Conservation (phyloP, 2,888 invertebrate genomes). For the Temnothorax unifasciatus region DNA sequence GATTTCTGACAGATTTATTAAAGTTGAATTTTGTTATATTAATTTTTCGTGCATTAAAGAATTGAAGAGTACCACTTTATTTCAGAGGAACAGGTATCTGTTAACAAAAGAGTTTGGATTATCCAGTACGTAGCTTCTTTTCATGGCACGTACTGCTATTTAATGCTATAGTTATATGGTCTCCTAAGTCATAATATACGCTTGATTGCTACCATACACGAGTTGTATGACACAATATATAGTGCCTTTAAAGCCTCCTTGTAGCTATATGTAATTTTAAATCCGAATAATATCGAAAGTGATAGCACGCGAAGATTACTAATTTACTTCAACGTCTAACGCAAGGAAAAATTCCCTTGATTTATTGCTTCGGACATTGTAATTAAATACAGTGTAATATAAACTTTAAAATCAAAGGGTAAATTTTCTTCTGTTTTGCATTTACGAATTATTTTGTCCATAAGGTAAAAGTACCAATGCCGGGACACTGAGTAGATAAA, state of each 20-base stretch:
- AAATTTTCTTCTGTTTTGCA: neutral
- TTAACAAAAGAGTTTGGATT: neutral
- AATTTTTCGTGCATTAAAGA: neutral
- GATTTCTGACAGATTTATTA: neutral
- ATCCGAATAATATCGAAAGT: neutral
- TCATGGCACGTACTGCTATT: constrained; percentile 17
- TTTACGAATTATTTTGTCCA: neutral
- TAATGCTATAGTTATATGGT: neutral
- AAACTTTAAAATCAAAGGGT: neutral
- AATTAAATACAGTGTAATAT: neutral
- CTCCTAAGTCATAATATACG: neutral
- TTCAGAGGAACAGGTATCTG: neutral
- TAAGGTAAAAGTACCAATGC: no score
- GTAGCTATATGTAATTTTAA: neutral
- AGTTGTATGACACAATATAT: neutral
- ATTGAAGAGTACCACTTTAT: neutral
- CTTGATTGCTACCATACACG: neutral
- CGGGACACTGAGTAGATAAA: no score
- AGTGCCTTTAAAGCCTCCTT: neutral
- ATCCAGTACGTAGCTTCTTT: constrained; percentile 23
- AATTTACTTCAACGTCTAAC: neutral
- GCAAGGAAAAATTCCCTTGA: neutral
- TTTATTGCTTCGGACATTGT: neutral
- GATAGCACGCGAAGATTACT: neutral
- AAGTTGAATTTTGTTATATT: neutral